phyloP scores from a whole-genome alignment of 2,797 vertebrate genomes.

The Sus cebifrons region DNA sequence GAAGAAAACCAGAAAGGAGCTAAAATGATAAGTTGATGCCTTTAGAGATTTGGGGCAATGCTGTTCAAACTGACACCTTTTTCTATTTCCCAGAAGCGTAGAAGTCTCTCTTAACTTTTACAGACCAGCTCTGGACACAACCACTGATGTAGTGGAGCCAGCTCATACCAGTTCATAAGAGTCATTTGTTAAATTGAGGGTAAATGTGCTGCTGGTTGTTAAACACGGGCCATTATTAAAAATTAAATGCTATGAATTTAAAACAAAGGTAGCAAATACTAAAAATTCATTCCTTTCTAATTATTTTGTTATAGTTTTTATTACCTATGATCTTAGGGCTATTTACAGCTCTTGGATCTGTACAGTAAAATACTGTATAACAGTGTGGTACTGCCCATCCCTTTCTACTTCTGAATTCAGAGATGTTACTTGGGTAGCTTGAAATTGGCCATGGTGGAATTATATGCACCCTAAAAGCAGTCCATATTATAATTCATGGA shows the following conservation, averaged over 20 bases:
- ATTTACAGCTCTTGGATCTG: background rate
- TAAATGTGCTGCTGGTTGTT: background rate
- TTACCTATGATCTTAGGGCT: background rate
- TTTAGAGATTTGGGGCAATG: background rate
- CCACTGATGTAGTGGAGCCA: background rate
- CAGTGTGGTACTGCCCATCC: too few relatives aligned
- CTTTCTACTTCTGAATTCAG: background rate
- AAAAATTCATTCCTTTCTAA: background rate
- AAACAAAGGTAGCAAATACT: background rate
- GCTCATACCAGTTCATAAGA: background rate
- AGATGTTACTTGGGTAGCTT: background rate
- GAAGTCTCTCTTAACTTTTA: background rate
- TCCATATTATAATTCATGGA: background rate
- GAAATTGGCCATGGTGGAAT: background rate
- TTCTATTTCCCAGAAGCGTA: background rate
- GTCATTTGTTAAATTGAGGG: background rate
- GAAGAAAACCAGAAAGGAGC: background rate
- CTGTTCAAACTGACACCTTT: background rate
- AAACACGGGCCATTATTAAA: background rate
- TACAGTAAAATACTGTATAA: background rate
- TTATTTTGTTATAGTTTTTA: constrained; percentile 30
- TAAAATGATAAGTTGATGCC: background rate
- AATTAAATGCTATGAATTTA: background rate
- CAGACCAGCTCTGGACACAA: background rate
- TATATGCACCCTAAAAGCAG: background rate